phyloP scores from a whole-genome alignment of 2,888 invertebrate genomes.

The Trichogramma evanescens region DNA sequence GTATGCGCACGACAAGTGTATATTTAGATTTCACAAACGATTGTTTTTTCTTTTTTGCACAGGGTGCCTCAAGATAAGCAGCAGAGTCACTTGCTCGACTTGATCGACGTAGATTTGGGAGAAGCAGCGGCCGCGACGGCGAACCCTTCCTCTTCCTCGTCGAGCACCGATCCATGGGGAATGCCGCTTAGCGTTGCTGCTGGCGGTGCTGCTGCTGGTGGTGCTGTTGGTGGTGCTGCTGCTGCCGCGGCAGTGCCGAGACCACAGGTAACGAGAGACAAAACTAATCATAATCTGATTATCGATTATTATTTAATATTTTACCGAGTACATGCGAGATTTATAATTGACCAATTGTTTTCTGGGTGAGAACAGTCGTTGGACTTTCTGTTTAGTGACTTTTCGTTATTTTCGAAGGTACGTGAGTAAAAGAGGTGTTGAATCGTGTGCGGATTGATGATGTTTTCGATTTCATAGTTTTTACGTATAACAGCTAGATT shows the following conservation, averaged over 20 bases:
- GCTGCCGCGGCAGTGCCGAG: conserved; percentile 46
- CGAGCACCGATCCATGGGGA: conserved; percentile 67
- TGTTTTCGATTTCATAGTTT: neutral
- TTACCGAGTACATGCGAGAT: conserved; percentile 4
- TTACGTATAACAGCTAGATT: no score
- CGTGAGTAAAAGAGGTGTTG: conserved; percentile 16
- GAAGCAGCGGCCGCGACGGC: conserved; percentile 50
- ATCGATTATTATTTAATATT: conserved; percentile 2
- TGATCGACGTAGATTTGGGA: conserved; percentile 74
- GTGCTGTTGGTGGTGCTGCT: neutral
- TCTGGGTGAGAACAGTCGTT: conserved; percentile 33
- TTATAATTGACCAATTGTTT: conserved; percentile 22
- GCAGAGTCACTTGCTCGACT: conserved; percentile 72
- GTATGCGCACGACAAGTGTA: no score
- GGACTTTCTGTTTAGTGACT: conserved; percentile 36
- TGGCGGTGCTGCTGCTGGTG: neutral
- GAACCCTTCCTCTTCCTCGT: conserved; percentile 33
- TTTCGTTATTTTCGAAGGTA: conserved; percentile 27
- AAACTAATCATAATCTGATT: neutral
- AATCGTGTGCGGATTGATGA: neutral
- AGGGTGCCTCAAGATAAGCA: conserved; percentile 45
- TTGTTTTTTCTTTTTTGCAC: neutral
- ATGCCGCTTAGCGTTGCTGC: conserved; percentile 48
- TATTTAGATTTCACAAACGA: no score
- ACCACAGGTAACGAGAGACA: conserved; percentile 51